These are phyloP conservation scores for Taeniopygia guttata DNA, from an alignment of 2,797 vertebrate genomes.

Conservation along the genomic window DNA sequence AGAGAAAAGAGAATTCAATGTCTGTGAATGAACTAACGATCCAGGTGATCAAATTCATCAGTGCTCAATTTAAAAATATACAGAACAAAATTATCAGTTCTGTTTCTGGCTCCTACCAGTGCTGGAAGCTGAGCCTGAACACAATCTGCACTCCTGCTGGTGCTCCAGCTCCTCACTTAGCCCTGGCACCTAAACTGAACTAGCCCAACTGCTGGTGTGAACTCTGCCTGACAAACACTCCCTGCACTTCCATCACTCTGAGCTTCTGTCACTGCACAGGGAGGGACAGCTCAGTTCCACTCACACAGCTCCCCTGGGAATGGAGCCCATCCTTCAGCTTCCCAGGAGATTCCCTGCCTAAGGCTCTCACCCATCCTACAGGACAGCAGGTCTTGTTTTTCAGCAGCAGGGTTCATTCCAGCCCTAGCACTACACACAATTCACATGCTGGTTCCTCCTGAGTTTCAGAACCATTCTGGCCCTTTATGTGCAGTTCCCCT, in stretches of 20 bases:
- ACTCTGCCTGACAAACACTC: not conserved
- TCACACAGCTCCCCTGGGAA: not conserved
- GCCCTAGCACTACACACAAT: not conserved
- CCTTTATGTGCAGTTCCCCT: not conserved
- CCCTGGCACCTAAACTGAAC: not conserved
- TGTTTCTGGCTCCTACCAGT: not conserved
- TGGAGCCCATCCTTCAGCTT: accelerated
- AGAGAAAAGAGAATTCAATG: not conserved
- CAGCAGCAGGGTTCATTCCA: not conserved
- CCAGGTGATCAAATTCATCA: not conserved
- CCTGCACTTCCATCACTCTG: not conserved
- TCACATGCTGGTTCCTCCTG: not conserved
- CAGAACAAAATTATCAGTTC: not conserved
- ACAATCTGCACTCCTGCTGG: not conserved
- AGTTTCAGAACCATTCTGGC: not conserved
- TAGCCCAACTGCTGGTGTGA: not conserved
- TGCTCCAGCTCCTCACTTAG: not conserved
- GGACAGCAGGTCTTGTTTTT: accelerated
- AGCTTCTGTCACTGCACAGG: not conserved
- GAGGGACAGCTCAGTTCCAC: not conserved
- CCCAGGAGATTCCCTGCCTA: not conserved
- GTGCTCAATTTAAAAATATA: not conserved
- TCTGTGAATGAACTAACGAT: not conserved
- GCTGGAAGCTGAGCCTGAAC: not conserved
- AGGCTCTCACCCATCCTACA: accelerated